These are phyloP conservation scores for Hemicordylus capensis DNA, from an alignment of 2,113 vertebrate genomes.

Conservation along the genomic window DNA sequence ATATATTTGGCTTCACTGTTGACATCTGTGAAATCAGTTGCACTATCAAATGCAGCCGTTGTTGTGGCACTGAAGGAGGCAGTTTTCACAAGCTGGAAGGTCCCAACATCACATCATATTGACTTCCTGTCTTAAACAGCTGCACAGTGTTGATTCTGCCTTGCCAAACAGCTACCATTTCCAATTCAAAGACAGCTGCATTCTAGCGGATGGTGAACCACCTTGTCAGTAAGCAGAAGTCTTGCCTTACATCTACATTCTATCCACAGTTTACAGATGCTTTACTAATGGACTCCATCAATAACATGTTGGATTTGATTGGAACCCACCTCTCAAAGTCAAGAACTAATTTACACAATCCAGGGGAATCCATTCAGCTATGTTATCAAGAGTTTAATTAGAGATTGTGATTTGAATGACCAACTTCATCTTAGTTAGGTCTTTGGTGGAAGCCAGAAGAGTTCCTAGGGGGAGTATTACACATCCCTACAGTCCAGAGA, in stretches of 20 bases:
- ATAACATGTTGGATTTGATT: neutral
- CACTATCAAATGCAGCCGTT: neutral
- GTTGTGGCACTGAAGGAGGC: conserved; percentile 1
- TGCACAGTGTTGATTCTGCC: neutral
- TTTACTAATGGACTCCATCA: neutral
- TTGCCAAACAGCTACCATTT: neutral
- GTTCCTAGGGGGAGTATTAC: neutral
- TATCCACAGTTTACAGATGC: neutral
- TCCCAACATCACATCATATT: conserved; percentile 1
- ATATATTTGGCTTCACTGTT: conserved; percentile 1
- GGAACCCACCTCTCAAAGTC: neutral
- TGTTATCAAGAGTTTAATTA: neutral
- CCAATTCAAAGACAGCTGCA: neutral
- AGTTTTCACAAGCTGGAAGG: conserved; percentile 5
- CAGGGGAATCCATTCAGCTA: neutral
- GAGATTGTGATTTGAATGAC: neutral
- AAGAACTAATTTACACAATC: neutral
- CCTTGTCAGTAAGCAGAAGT: neutral
- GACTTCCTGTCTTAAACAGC: neutral
- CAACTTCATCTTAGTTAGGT: too few species aligned
- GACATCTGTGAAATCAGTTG: conserved; percentile 47
- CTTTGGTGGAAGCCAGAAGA: neutral
- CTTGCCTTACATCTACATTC: neutral
- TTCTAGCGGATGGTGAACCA: neutral
- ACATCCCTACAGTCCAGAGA: neutral